Percentiles rank a stretch among this genome's conserved stretches.
Evolutionary conservation across 2,888 invertebrate genomes (phyloP).

Genomic region (Rhorus exstirpatorius): DNA sequence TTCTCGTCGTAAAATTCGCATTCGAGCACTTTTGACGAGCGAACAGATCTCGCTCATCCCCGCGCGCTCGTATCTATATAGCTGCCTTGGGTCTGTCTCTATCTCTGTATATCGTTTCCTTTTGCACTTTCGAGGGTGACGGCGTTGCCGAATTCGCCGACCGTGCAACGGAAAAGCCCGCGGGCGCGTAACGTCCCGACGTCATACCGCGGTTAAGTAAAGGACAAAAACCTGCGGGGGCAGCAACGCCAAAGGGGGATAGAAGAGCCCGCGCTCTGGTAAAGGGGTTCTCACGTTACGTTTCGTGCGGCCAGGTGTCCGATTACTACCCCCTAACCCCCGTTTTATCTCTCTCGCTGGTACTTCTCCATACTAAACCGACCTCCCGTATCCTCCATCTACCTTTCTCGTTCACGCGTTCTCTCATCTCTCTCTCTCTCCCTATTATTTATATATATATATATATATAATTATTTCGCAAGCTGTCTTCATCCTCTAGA

Average conservation of each 20-base stretch:
- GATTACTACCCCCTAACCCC: slow-evolving; percentile 79
- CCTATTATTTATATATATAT: not conserved
- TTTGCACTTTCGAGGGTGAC: not conserved
- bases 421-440: slow-evolving; percentile 61
- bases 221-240: slow-evolving; percentile 56
- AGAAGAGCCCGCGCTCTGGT: slow-evolving; percentile 78
- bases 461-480: not conserved
- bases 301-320: slow-evolving; percentile 84
- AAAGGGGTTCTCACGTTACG: slow-evolving; percentile 84
- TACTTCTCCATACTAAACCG: not conserved
- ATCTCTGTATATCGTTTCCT: too few species aligned
- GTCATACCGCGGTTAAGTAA: slow-evolving; percentile 45
- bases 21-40: too few species aligned
- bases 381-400: slow-evolving; percentile 53
- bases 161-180: slow-evolving; percentile 37
- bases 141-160: slow-evolving; percentile 23
- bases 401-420: slow-evolving; percentile 54
- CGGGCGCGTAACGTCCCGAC: slow-evolving; percentile 41
- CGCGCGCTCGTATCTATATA: too few species aligned
- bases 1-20: too few species aligned
- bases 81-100: too few species aligned
- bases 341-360: slow-evolving; percentile 69
- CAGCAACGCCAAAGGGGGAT: slow-evolving; percentile 53
- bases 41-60: too few species aligned
- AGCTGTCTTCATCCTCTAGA: not conserved